Percentiles rank a stretch among this genome's conserved stretches.
These are phyloP conservation scores for Lissocephala sabroskyi DNA, from an alignment of 2,888 invertebrate genomes.

Conservation along the genomic window DNA sequence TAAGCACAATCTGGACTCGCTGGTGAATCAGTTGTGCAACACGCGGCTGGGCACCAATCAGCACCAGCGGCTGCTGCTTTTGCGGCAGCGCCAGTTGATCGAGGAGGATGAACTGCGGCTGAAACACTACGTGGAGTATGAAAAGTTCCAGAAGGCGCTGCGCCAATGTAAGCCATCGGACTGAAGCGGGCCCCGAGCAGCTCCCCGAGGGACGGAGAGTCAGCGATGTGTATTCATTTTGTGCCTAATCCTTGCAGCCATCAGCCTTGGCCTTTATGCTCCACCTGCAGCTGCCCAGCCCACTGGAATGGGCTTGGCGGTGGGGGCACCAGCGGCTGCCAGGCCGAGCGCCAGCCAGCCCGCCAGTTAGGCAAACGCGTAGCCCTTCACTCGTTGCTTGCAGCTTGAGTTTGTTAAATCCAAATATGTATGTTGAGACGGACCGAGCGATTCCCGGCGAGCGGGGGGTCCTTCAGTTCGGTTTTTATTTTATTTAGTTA, in stretches of 20 bases:
- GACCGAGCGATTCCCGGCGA: too few relatives aligned
- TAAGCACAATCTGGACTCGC: slow-evolving; percentile 70
- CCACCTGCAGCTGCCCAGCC: slow-evolving; percentile 42
- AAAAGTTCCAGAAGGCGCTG: slow-evolving; percentile 71
- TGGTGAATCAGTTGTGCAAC: slow-evolving; percentile 68
- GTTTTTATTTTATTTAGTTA: slow-evolving; percentile 27
- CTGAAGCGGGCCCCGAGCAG: too few relatives aligned
- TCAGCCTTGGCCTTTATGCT: slow-evolving; percentile 54
- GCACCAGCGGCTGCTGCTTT: slow-evolving; percentile 67
- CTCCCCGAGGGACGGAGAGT: too few relatives aligned
- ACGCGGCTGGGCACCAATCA: slow-evolving; percentile 70
- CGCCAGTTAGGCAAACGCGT: neutral
- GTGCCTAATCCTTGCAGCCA: slow-evolving; percentile 27
- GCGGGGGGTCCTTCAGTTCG: slow-evolving; percentile 31
- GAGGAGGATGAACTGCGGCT: slow-evolving; percentile 72
- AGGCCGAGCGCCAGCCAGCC: too few relatives aligned
- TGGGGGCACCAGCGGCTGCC: slow-evolving; percentile 32
- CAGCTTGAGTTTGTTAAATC: too few relatives aligned
- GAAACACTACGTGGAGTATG: slow-evolving; percentile 71
- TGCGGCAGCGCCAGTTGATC: slow-evolving; percentile 71
- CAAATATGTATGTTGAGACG: too few relatives aligned
- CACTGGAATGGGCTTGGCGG: slow-evolving; percentile 41
- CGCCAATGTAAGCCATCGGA: slow-evolving; percentile 68
- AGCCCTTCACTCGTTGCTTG: too few relatives aligned
- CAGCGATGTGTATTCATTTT: too few relatives aligned